Percentiles rank a stretch among this genome's conserved stretches.
Evolutionary conservation across 2,113 vertebrate genomes (phyloP).

Genomic region (Helogale parvula): DNA sequence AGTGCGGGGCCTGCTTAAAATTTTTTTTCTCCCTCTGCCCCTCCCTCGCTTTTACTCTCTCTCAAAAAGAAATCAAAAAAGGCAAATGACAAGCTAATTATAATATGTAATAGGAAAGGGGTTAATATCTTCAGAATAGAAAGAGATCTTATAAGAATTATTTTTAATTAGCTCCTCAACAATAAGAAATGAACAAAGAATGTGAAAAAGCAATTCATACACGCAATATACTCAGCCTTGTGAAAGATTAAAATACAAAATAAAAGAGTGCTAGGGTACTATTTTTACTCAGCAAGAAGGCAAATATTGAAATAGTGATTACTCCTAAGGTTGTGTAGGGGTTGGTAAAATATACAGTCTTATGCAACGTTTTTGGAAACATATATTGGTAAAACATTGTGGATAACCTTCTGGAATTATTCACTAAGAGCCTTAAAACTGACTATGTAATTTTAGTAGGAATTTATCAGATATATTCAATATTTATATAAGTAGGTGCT

Average conservation of each 20-base stretch:
- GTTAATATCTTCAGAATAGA: not conserved
- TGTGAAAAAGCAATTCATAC: not conserved
- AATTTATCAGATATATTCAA: not conserved
- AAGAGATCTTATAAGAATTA: not conserved
- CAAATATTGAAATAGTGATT: not conserved
- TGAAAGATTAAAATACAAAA: slow-evolving; percentile 7
- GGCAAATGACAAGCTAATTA: not conserved
- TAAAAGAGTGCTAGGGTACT: not conserved
- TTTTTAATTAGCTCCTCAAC: not conserved
- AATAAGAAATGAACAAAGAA: not conserved
- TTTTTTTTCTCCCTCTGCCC: no score
- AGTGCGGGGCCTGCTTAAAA: no score
- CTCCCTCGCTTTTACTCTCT: no score
- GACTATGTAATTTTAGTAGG: not conserved
- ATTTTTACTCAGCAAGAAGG: not conserved
- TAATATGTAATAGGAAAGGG: not conserved
- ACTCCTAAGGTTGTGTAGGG: not conserved
- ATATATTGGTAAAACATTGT: not conserved
- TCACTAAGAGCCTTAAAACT: not conserved
- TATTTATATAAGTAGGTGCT: not conserved
- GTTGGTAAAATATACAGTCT: not conserved
- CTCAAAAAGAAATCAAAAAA: not conserved
- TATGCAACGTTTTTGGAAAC: not conserved
- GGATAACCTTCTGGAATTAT: not conserved
- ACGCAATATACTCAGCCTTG: not conserved